Conservation (phyloP, 2,113 vertebrate genomes). For the Pantherophis guttatus region DNA sequence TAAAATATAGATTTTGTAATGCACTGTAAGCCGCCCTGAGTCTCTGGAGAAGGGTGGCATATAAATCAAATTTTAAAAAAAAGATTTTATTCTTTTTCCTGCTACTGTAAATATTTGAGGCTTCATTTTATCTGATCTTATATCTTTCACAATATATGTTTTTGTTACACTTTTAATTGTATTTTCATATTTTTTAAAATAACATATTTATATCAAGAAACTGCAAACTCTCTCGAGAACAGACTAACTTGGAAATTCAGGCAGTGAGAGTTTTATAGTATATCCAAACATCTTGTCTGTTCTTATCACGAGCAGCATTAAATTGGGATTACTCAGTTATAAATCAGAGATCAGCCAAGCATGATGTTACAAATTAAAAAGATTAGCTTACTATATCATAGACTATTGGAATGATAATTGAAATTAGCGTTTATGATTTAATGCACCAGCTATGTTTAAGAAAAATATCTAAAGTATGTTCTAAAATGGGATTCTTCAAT, state of each 20-base stretch:
- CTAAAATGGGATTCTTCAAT: no score
- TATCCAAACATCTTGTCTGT: neutral
- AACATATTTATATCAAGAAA: neutral
- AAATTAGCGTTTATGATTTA: neutral
- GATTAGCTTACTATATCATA: no score
- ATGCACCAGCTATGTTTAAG: neutral
- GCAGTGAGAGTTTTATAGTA: neutral
- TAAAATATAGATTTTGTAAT: neutral
- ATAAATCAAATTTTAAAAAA: no score
- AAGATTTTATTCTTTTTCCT: neutral
- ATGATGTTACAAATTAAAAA: neutral
- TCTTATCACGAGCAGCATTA: neutral
- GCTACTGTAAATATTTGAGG: neutral
- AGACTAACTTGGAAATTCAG: neutral
- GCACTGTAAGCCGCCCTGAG: no score
- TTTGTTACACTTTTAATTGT: neutral
- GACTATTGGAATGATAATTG: neutral
- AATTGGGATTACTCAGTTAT: neutral
- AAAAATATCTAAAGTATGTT: neutral
- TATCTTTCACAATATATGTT: neutral
- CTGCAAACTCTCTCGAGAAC: neutral
- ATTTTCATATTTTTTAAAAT: neutral
- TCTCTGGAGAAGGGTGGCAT: no score
- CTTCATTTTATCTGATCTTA: neutral
- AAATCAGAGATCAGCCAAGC: neutral